A percentile compares a stretch with the other conserved stretches of the same genome.
phyloP scores from a whole-genome alignment of 2,888 invertebrate species.

The Poecilobothrus nobilitatus region DNA sequence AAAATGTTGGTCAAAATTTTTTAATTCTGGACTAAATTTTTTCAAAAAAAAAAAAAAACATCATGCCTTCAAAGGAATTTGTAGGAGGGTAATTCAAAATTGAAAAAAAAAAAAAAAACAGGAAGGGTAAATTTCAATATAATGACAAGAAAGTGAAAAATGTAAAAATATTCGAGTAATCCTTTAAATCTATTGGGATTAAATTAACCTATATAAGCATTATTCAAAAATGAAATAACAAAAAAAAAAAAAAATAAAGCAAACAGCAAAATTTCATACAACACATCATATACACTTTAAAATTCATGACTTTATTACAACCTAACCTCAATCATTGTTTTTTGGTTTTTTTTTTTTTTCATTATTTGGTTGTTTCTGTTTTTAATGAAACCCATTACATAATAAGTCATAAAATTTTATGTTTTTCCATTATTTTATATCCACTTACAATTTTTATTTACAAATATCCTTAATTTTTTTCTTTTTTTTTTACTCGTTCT shows the following conservation, averaged over 20 bases:
- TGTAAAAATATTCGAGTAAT: neutral
- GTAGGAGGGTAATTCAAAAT: too few relatives aligned
- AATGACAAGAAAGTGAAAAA: too few relatives aligned
- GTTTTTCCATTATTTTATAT: neutral
- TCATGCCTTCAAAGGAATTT: too few relatives aligned
- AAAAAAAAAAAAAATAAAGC: neutral
- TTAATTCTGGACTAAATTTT: too few relatives aligned
- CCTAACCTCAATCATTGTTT: conserved; percentile 2
- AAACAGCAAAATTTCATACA: neutral
- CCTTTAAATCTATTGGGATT: neutral
- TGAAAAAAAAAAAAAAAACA: too few relatives aligned
- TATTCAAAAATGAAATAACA: too few relatives aligned
- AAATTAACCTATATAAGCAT: neutral
- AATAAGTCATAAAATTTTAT: conserved; percentile 3
- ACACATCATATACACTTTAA: conserved; percentile 1
- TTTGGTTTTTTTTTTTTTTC: neutral
- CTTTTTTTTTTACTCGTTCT: neutral
- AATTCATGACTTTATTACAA: conserved; percentile 4
- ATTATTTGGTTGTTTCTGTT: neutral
- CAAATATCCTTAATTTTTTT: neutral
- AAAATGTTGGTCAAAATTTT: too few relatives aligned
- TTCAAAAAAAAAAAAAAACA: too few relatives aligned
- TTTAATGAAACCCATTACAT: conserved; percentile 4
- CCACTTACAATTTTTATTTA: conserved; percentile 1
- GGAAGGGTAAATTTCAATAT: too few relatives aligned